phyloP scores from a whole-genome alignment of 2,888 invertebrate genomes.

The Theristus sp. region DNA sequence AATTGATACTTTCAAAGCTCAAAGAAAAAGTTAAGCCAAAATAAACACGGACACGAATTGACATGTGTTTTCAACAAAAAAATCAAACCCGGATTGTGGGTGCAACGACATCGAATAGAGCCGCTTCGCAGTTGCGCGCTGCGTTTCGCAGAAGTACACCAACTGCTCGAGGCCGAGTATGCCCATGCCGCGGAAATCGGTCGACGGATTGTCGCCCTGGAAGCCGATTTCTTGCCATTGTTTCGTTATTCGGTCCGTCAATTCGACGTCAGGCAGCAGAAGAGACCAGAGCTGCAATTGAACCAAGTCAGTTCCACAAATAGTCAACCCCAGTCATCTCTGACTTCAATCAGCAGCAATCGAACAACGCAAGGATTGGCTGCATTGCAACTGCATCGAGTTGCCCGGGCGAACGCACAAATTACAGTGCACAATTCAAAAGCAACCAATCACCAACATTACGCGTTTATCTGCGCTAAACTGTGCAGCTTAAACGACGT shows the following conservation, averaged over 20 bases:
- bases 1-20: no score
- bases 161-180: constrained; percentile 76
- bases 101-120: constrained; percentile 14
- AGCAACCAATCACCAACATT: neutral
- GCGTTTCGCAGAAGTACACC: constrained; percentile 37
- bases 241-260: constrained; percentile 57
- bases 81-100: constrained; percentile 11
- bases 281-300: constrained; percentile 50
- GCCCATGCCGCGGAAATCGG: constrained; percentile 97
- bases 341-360: no score
- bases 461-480: neutral
- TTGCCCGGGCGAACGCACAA: neutral
- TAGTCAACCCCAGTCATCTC: no score
- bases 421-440: no score
- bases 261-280: constrained; percentile 51
- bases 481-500: neutral
- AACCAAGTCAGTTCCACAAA: neutral
- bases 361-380: no score
- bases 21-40: no score
- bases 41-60: no score
- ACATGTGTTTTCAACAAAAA: no score
- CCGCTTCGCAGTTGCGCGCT: constrained; percentile 10
- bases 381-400: neutral
- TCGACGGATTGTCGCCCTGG: constrained; percentile 81
- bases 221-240: constrained; percentile 93